Conservation (phyloP, 2,888 invertebrate genomes). For the Steinernema hermaphroditum region DNA sequence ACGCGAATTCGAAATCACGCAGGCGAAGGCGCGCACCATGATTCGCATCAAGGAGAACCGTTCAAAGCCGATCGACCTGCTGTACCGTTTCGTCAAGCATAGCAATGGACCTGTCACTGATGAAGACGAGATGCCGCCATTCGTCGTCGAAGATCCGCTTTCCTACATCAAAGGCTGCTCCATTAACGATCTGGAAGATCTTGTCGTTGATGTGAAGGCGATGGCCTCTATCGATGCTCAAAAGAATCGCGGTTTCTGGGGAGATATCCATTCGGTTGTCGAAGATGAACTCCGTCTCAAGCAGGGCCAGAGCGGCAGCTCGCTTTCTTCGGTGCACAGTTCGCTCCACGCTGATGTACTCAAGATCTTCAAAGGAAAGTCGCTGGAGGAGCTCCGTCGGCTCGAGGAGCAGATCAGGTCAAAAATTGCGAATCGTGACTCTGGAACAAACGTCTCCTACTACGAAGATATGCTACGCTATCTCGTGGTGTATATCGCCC, state of each 20-base stretch:
- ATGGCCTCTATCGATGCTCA: constrained; percentile 37
- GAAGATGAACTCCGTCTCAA: constrained; percentile 42
- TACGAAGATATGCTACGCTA: constrained; percentile 96
- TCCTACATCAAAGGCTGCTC: constrained; percentile 86
- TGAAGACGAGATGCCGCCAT: constrained; percentile 70
- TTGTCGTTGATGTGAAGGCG: constrained; percentile 88
- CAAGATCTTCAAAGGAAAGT: constrained; percentile 87
- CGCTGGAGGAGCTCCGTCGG: constrained; percentile 80
- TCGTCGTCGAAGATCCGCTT: constrained; percentile 98
- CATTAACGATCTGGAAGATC: constrained; percentile 87
- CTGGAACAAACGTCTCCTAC: constrained; percentile 91
- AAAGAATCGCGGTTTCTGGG: constrained; percentile 44
- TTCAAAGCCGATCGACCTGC: constrained; percentile 94
- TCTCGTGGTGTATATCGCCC: constrained; percentile 72
- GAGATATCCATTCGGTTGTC: constrained; percentile 44
- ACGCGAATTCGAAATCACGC: constrained; percentile 94
- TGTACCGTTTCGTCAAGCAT: constrained; percentile 68
- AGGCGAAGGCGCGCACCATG: constrained; percentile 87
- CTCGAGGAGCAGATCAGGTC: constrained; percentile 79
- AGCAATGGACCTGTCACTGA: neutral
- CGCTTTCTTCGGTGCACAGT: constrained; percentile 81
- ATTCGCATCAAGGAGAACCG: constrained; percentile 94
- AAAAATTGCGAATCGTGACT: constrained; percentile 84
- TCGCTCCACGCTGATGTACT: constrained; percentile 88
- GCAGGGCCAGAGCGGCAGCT: constrained; percentile 33